Evolutionary conservation across 2,888 invertebrate species (phyloP).

Genomic region (Lithophane socia): DNA sequence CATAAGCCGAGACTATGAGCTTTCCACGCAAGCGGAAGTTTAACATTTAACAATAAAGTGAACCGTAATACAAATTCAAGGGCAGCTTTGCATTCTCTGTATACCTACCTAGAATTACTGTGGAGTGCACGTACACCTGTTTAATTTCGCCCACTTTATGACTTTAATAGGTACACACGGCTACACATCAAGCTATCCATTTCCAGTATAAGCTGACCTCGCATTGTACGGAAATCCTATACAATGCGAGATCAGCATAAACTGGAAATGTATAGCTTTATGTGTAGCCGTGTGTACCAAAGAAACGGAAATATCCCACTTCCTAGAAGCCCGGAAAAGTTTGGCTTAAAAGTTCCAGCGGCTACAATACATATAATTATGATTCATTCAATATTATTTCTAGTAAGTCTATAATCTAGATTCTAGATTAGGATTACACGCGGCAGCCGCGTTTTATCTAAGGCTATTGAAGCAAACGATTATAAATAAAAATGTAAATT

Average conservation of each 20-base stretch:
- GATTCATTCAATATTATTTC: conserved; percentile 39
- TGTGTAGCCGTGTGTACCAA: background rate
- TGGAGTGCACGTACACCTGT: conserved; percentile 4
- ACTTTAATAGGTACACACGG: conserved; percentile 12
- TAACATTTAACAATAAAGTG: background rate
- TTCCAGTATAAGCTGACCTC: too few relatives aligned
- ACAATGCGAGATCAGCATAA: too few relatives aligned
- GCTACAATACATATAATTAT: background rate
- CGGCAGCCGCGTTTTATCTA: conserved; percentile 1
- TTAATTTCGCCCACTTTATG: conserved; percentile 36
- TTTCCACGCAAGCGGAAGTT: conserved; percentile 9
- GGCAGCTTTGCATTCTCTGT: conserved; percentile 27
- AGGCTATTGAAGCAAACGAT: background rate
- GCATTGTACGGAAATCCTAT: too few relatives aligned
- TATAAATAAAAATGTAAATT: conserved; percentile 23
- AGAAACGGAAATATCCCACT: conserved; percentile 43
- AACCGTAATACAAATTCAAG: conserved; percentile 30
- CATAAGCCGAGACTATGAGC: background rate
- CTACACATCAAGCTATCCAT: too few relatives aligned
- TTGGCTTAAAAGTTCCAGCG: conserved; percentile 31
- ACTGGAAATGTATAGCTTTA: too few relatives aligned
- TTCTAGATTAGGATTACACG: conserved; percentile 11
- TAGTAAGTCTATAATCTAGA: background rate
- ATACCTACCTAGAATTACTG: conserved; percentile 25
- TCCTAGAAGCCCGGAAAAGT: conserved; percentile 60